Evolutionary conservation across 2,113 vertebrate genomes (phyloP), one percentile per base, ranked within the genome.

Genomic region (Entosphenus tridentatus): DNA sequence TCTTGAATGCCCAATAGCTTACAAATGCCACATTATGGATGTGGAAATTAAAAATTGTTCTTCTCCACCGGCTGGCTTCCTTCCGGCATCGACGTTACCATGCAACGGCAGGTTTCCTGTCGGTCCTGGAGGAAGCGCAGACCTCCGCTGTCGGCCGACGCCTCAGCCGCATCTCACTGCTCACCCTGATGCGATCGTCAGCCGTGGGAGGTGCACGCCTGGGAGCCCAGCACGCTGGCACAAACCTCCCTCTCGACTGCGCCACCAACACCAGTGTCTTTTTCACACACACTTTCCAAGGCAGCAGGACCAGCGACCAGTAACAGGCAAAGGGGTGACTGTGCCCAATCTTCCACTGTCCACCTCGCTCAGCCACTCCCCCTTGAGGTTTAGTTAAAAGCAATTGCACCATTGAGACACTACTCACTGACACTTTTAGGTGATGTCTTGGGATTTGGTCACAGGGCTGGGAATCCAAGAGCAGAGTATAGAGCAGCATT

Each of bases 161-260:
- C 62, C 86, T 92, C 77, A 75, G 68, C 39, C 73, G 78, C n/a
- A 89, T 95, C 79, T 87, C 83, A 73, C 81, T 95, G 67, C 73
- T 95, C 74, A 79, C 69, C 69, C 74, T 90, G 70, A 74, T 12
- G 57, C 78, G 83, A 21, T 87, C 87, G 0, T 87, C 90, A 0
- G 88, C 87, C 0, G 75, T 95, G 10, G 89, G 91, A 0, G 88
- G 80, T 0, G 87, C 88, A 2, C 79, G 81, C 59, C 76, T 93
- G 1, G 88, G 85, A 0, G 89, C 88, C n/a, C 71, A 71, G 67
- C 78, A 69, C 18, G 69, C 78, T 0, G 85, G 84, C 0, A 57
- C 71, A 8, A 55, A 69, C 0, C 73, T 93, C 21, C 77, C 76
- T 9, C 73, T 95, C 75, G 79, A 88, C 72, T 86, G 84, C n/a